These are phyloP conservation scores for Geotria australis DNA, from an alignment of 2,797 vertebrate species.

Conservation along the genomic window DNA sequence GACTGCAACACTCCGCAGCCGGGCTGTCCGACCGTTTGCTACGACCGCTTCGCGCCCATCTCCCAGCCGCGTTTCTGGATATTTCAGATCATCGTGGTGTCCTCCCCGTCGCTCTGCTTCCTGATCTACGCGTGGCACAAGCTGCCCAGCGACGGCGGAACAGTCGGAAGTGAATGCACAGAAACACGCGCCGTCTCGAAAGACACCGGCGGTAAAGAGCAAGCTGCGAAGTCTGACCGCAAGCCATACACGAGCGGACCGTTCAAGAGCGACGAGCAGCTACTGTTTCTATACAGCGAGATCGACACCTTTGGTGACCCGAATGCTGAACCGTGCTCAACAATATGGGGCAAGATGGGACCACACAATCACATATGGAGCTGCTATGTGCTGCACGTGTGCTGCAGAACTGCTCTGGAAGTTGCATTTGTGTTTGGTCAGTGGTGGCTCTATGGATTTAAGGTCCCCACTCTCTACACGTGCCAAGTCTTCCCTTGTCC, in stretches of 20 bases:
- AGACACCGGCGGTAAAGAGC: no score
- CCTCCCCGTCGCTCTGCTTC: background rate
- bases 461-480: background rate
- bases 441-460: background rate
- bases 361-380: background rate
- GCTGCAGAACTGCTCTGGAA: background rate
- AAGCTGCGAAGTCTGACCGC: no score
- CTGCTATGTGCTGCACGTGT: background rate
- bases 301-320: no score
- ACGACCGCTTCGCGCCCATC: background rate
- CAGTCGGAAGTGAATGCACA: background rate
- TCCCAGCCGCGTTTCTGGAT: background rate
- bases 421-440: background rate
- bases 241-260: no score
- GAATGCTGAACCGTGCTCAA: no score
- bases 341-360: no score
- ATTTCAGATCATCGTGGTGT: background rate
- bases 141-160: constrained; percentile 3
- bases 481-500: background rate
- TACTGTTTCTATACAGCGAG: no score
- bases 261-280: no score
- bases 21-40: background rate
- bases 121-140: background rate
- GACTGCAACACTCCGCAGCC: background rate
- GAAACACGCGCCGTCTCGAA: no score